phyloP scores from a whole-genome alignment of 1,140 invertebrate species.

The Euwallacea fornicatus region DNA sequence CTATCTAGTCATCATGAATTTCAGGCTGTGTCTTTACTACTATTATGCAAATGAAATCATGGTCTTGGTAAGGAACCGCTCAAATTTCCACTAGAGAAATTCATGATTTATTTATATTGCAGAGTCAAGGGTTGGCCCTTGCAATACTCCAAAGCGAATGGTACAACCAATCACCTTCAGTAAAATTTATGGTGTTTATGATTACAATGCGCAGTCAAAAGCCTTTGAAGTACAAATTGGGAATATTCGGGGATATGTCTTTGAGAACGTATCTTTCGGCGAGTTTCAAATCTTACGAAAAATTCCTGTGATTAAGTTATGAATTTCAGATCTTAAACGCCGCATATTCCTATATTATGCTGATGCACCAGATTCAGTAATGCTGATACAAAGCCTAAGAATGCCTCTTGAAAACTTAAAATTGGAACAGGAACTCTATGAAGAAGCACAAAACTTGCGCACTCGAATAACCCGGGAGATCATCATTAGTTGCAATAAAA shows the following conservation, averaged over 20 bases:
- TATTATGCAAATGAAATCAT: constrained; percentile 20
- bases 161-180: constrained; percentile 1
- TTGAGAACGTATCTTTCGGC: constrained; percentile 5
- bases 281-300: neutral
- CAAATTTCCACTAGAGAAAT: neutral
- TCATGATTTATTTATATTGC: neutral
- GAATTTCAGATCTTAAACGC: constrained; percentile 9
- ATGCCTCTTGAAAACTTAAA: too few relatives aligned
- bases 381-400: too few relatives aligned
- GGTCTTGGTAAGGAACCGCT: neutral
- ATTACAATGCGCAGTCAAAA: constrained; percentile 15
- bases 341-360: constrained; percentile 14
- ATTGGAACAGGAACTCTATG: too few relatives aligned
- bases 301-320: neutral
- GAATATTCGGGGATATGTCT: constrained; percentile 9
- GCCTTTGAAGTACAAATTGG: constrained; percentile 11
- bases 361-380: neutral
- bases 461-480: too few relatives aligned
- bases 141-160: constrained; percentile 6
- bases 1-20: constrained; percentile 12
- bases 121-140: constrained; percentile 11
- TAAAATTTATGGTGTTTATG: constrained; percentile 2
- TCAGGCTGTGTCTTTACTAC: constrained; percentile 13
- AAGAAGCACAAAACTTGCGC: too few relatives aligned
- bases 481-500: too few relatives aligned